phyloP scores from a whole-genome alignment of 2,888 invertebrate species.

The Eristalis tenax region DNA sequence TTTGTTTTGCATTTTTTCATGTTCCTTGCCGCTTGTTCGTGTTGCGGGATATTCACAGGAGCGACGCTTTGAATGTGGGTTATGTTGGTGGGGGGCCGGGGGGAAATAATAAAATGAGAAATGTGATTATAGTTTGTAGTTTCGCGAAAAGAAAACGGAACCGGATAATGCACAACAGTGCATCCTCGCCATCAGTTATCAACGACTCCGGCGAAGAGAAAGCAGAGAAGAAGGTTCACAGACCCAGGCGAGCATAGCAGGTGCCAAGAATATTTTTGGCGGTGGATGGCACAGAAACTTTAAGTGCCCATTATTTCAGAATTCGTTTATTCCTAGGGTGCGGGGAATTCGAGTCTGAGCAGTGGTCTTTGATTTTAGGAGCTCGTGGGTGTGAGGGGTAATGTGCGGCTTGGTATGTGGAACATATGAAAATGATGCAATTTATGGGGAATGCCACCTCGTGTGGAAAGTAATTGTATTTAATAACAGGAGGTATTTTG shows the following conservation, averaged over 20 bases:
- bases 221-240: not conserved
- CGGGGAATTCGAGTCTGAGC: not conserved
- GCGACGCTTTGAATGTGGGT: not conserved
- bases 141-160: constrained; percentile 38
- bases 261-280: constrained; percentile 54
- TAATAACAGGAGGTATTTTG: constrained; percentile 19
- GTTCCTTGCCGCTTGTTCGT: not conserved
- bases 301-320: constrained; percentile 39
- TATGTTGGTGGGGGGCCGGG: not conserved
- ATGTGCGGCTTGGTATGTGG: constrained; percentile 3
- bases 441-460: constrained; percentile 19
- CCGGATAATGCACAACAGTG: constrained; percentile 29
- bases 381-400: constrained; percentile 7
- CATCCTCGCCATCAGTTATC: constrained; percentile 29
- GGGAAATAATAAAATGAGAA: constrained; percentile 21
- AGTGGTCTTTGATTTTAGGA: constrained; percentile 21
- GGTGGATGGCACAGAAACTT: constrained; percentile 64
- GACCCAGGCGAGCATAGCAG: constrained; percentile 34
- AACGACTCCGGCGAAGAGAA: not conserved
- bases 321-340: constrained; percentile 1
- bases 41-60: constrained; percentile 19
- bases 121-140: constrained; percentile 38
- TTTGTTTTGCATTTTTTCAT: not conserved
- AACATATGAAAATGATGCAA: not conserved
- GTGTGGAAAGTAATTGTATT: constrained; percentile 32